phyloP scores from a whole-genome alignment of 2,797 vertebrate genomes.

The Sebastes vulpes region DNA sequence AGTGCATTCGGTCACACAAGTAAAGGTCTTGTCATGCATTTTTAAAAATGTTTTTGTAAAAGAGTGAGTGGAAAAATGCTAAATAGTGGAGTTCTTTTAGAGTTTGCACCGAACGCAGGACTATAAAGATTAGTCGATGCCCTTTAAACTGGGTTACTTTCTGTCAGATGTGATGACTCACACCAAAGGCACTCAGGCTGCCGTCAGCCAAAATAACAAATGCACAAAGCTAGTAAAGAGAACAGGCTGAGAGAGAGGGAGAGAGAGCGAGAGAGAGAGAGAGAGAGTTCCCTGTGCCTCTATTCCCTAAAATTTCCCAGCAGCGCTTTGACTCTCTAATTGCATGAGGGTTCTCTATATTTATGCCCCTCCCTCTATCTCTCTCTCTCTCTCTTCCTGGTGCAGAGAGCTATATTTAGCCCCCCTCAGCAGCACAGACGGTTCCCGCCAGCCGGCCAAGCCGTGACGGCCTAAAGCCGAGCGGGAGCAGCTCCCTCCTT shows the following conservation, averaged over 20 bases:
- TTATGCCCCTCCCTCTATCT: constrained; percentile 60
- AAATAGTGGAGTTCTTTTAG: neutral
- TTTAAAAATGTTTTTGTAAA: neutral
- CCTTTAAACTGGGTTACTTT: constrained; percentile 40
- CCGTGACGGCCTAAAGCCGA: constrained; percentile 49
- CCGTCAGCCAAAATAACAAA: constrained; percentile 45
- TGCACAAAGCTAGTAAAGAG: constrained; percentile 32
- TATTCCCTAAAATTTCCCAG: constrained; percentile 61
- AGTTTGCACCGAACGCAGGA: neutral
- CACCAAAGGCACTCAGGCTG: constrained; percentile 37
- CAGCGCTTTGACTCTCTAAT: constrained; percentile 77
- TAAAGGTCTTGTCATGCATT: neutral
- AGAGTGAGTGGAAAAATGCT: neutral
- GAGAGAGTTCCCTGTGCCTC: constrained; percentile 44
- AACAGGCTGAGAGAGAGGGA: constrained; percentile 31
- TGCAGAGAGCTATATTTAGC: constrained; percentile 85
- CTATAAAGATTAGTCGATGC: constrained; percentile 27
- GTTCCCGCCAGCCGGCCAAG: constrained; percentile 75
- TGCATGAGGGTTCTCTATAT: constrained; percentile 74
- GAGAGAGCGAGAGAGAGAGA: neutral
- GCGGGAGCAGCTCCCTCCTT: constrained; percentile 22
- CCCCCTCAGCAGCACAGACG: constrained; percentile 69
- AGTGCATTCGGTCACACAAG: neutral
- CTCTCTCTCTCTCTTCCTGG: constrained; percentile 70
- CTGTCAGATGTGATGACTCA: constrained; percentile 58